Evolutionary conservation across 2,797 vertebrate genomes (phyloP), one percentile per base, ranked within the genome.

Genomic region (Phataginus tricuspis): DNA sequence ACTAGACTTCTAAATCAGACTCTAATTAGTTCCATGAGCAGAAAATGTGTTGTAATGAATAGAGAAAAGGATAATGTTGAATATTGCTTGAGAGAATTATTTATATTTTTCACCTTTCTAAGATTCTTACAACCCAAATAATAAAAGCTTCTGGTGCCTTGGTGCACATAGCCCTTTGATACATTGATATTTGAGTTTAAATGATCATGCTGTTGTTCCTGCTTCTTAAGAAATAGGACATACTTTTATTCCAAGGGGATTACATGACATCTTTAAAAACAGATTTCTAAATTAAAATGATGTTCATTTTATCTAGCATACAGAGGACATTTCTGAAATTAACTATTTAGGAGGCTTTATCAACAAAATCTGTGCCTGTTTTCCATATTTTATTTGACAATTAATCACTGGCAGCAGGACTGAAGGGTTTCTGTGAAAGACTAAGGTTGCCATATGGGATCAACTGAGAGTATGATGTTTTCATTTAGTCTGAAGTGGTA

Each of bases 391-490:
- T 31, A 79, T 31, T 80, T 74, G n/a, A 89, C 27, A 77, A 18
- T 90, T 87, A 77, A 80, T 80, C 37, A 63, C 42, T 88, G 34
- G 12, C 37, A 53, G 18, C 34, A 66, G 7, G 79, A 69, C 14
- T 74, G 27, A 88, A 79, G 15, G 15, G 77, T 88, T 95, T 96
- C 72, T 74, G 29, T 94, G 80, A 94, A 55, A 55, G 18, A 90
- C 37, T 53, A 93, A 74, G 49, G 49, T n/a, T 74, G 4, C 23
- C 63, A 66, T 82, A 64, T 90, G 37, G n/a, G n/a, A 72, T 90
- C 68, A 86, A 71, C 29, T 37, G 49, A 92, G n/a, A 90, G 37
- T 69, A 49, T 75, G 51, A 63, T 34, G 51, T 89, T 90, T 74
- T 84, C 34, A 80, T n/a, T 82, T 89, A 75, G 74, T 77, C 23